Evolutionary conservation across 2,797 vertebrate genomes (phyloP).

Genomic region (Schizopygopsis pylzovi): DNA sequence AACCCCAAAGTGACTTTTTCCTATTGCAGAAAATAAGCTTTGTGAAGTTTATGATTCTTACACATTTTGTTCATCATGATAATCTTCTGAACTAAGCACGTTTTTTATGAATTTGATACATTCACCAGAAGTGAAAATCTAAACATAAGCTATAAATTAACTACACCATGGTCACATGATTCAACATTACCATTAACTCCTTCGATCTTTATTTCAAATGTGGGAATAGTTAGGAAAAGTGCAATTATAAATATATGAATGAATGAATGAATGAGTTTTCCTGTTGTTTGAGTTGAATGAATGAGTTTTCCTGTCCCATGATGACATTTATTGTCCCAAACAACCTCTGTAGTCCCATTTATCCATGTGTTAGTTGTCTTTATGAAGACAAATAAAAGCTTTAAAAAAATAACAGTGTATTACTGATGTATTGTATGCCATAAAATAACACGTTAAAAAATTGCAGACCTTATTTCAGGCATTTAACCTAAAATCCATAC

Average conservation of each 20-base stretch:
- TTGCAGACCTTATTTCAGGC: neutral
- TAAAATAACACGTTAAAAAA: neutral
- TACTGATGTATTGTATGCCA: neutral
- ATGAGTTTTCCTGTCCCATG: neutral
- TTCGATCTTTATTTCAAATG: neutral
- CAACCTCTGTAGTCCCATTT: neutral
- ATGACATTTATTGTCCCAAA: neutral
- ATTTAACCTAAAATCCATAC: neutral
- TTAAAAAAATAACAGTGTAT: neutral
- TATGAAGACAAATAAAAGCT: neutral
- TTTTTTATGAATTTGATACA: neutral
- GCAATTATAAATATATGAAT: neutral
- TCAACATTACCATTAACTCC: neutral
- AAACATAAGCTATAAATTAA: too few species aligned
- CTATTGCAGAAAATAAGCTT: neutral
- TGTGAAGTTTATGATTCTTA: neutral
- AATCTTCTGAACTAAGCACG: neutral
- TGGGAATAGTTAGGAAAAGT: neutral
- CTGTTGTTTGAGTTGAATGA: neutral
- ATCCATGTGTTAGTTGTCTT: neutral
- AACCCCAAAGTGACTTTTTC: neutral
- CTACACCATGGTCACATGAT: neutral
- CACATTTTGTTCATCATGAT: neutral
- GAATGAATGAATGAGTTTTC: neutral
- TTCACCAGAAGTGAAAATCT: neutral